Conservation (phyloP, 2,888 invertebrate species). For the Scaptomyza reducta region DNA sequence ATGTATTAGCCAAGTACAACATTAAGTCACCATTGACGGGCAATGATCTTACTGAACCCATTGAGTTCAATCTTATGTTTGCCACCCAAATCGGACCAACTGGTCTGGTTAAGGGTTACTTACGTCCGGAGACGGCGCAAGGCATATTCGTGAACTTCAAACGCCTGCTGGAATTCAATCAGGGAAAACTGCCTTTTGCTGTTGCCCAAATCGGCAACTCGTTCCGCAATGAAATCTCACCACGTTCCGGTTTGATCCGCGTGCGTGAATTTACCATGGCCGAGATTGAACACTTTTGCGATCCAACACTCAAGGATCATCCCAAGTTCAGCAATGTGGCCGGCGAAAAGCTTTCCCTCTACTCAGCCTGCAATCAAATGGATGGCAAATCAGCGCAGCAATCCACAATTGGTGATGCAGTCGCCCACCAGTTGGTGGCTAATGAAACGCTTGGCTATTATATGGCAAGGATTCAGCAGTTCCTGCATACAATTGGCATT, state of each 20-base stretch:
- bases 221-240: slow-evolving; percentile 99
- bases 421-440: slow-evolving; percentile 91
- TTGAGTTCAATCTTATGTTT: slow-evolving; percentile 99
- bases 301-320: slow-evolving; percentile 94
- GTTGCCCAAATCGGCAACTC: slow-evolving; percentile 99
- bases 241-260: slow-evolving; percentile 96
- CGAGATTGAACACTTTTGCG: slow-evolving; percentile 99
- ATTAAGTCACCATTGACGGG: slow-evolving; percentile 98
- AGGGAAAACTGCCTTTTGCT: slow-evolving; percentile 97
- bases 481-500: slow-evolving; percentile 94
- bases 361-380: slow-evolving; percentile 98
- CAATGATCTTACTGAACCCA: slow-evolving; percentile 97
- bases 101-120: slow-evolving; percentile 95
- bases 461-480: slow-evolving; percentile 97
- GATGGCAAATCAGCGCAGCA: slow-evolving; percentile 94
- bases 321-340: slow-evolving; percentile 93
- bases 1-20: slow-evolving; percentile 92
- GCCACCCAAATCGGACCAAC: slow-evolving; percentile 98
- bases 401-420: slow-evolving; percentile 94
- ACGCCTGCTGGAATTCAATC: slow-evolving; percentile 97
- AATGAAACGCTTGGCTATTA: slow-evolving; percentile 99
- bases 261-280: slow-evolving; percentile 99
- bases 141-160: slow-evolving; percentile 99
- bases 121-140: slow-evolving; percentile 99
- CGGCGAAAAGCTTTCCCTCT: slow-evolving; percentile 91